Conservation (phyloP, 2,797 vertebrate genomes). For the Pangasius djambal region DNA sequence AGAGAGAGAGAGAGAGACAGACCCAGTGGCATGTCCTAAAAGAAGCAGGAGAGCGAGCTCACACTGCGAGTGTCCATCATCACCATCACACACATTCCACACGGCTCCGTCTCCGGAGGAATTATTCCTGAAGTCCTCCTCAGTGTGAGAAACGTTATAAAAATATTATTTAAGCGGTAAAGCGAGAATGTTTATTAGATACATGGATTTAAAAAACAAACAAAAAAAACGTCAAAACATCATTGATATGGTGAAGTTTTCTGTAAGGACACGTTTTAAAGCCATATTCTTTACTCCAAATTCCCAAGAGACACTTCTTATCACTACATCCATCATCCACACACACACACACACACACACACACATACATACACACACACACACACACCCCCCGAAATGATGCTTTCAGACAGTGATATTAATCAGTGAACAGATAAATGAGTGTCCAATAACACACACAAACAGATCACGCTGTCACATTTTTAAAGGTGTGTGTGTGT, state of each 20-base stretch:
- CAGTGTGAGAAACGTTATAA: neutral
- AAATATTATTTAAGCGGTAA: neutral
- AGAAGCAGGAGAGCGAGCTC: too few species aligned
- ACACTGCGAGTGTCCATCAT: too few species aligned
- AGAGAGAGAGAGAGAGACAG: too few species aligned
- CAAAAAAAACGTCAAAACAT: too few species aligned
- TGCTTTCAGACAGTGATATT: too few species aligned
- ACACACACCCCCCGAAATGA: neutral
- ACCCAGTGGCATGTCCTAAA: neutral
- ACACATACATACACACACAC: slow-evolving; percentile 22
- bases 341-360: slow-evolving; percentile 11
- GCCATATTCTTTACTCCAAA: neutral
- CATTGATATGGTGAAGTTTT: too few species aligned
- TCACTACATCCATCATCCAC: too few species aligned
- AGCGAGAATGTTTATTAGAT: too few species aligned
- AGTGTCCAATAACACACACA: slow-evolving; percentile 19
- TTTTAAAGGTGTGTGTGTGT: neutral
- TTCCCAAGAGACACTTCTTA: too few species aligned
- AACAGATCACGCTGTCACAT: neutral
- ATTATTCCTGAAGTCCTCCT: neutral
- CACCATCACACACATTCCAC: neutral
- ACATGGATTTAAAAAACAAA: too few species aligned
- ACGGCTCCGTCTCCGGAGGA: neutral
- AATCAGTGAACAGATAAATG: neutral
- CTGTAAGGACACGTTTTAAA: neutral